A percentile compares a stretch with the other conserved stretches of the same genome.
Conservation (phyloP, 2,888 invertebrate genomes). For the Andrena dorsata region DNA sequence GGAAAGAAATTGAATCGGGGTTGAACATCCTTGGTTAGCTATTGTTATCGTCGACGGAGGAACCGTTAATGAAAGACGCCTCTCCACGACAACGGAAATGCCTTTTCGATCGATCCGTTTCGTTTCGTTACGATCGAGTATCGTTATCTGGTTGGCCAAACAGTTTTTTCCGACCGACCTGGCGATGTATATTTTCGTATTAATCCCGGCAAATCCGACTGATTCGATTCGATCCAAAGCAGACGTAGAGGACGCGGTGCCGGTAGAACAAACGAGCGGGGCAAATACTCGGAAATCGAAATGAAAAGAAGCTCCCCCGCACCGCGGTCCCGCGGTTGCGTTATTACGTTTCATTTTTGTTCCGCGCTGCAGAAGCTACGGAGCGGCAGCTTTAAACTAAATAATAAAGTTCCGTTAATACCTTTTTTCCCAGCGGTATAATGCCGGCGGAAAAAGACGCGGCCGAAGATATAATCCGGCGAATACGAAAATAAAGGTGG, state of each 20-base stretch:
- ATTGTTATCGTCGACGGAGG: background rate
- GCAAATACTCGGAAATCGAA: background rate
- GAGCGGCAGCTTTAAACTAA: background rate
- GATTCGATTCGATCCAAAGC: no score
- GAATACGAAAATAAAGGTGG: constrained; percentile 8
- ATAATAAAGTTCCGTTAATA: constrained; percentile 21
- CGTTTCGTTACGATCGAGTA: background rate
- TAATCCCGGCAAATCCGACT: no score
- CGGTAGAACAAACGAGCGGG: background rate
- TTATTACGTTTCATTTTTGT: background rate
- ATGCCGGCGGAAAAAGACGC: background rate
- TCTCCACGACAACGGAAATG: background rate
- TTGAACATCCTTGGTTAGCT: background rate
- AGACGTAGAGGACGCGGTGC: no score
- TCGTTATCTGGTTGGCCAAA: background rate
- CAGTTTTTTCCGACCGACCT: background rate
- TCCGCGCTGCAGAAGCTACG: background rate
- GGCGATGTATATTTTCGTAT: no score
- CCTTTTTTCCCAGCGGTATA: background rate
- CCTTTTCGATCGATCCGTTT: background rate
- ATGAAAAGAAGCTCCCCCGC: background rate
- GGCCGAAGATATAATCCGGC: background rate
- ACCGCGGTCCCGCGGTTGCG: background rate
- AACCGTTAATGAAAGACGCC: background rate
- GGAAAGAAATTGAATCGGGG: background rate